These are phyloP conservation scores for Penaeus chinensis DNA, from an alignment of 1,140 invertebrate species.

Conservation along the genomic window DNA sequence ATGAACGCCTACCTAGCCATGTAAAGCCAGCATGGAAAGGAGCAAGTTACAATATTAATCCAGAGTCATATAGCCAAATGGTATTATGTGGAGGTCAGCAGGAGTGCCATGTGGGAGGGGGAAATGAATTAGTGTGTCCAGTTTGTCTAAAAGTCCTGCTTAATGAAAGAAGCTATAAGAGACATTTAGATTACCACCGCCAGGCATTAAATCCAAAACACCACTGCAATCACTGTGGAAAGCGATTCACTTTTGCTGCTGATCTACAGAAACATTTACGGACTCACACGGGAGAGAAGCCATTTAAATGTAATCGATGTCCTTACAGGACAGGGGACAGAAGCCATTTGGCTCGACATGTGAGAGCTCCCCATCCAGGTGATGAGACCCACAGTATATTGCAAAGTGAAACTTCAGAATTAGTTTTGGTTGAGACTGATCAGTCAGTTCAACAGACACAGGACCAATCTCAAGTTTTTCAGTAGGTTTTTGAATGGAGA, in stretches of 20 bases:
- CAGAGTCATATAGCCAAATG: conserved; percentile 8
- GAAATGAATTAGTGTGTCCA: conserved; percentile 25
- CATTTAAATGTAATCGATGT: conserved; percentile 55
- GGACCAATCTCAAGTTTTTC: too few species aligned
- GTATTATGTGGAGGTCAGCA: conserved; percentile 17
- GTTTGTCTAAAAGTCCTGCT: conserved; percentile 39
- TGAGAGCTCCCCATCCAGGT: conserved; percentile 26
- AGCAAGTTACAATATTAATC: conserved; percentile 5
- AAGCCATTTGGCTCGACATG: conserved; percentile 55
- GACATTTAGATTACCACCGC: conserved; percentile 56
- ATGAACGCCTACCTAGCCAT: conserved; percentile 27
- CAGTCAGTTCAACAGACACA: too few species aligned
- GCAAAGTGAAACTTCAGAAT: too few species aligned
- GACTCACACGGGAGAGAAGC: conserved; percentile 61
- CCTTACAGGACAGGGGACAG: conserved; percentile 57
- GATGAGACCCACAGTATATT: too few species aligned
- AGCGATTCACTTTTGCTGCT: conserved; percentile 52
- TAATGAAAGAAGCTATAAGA: conserved; percentile 37
- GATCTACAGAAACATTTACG: conserved; percentile 60
- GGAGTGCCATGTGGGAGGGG: conserved; percentile 1
- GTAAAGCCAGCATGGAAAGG: conserved; percentile 34
- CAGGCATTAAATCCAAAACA: conserved; percentile 50
- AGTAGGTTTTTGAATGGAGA: too few species aligned
- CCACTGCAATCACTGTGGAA: conserved; percentile 49
- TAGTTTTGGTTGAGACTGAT: too few species aligned